Evolutionary conservation across 2,797 vertebrate species (phyloP).

Genomic region (Podargus strigoides): DNA sequence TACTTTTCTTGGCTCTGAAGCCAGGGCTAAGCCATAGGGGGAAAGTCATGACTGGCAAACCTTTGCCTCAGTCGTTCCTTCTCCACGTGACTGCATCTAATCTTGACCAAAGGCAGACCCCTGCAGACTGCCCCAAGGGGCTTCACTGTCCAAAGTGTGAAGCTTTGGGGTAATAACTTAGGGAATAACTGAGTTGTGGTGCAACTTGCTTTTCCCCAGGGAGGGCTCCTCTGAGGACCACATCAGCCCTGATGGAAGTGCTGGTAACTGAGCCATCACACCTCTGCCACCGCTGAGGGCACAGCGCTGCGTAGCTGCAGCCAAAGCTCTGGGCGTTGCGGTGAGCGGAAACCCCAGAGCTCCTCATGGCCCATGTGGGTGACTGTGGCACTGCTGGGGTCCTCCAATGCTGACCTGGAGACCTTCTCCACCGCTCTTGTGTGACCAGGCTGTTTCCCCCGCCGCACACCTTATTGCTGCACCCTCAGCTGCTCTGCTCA

Average conservation of each 20-base stretch:
- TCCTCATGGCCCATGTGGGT: too few species aligned
- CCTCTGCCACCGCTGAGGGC: neutral
- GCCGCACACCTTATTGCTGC: too few species aligned
- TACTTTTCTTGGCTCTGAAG: neutral
- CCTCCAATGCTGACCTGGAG: neutral
- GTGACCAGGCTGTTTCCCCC: neutral
- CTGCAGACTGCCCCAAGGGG: neutral
- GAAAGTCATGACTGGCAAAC: neutral
- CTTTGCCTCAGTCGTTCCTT: neutral
- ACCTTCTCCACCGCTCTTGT: neutral
- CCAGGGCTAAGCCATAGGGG: neutral
- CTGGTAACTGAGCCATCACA: neutral
- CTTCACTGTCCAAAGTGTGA: accelerated
- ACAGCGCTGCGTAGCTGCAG: neutral
- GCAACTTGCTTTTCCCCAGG: neutral
- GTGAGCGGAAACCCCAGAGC: neutral
- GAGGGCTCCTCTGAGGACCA: neutral
- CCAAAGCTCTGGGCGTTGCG: accelerated
- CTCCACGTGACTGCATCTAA: neutral
- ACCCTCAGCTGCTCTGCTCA: neutral
- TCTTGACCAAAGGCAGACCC: neutral
- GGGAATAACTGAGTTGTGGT: neutral
- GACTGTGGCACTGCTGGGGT: neutral
- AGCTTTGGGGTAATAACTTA: neutral
- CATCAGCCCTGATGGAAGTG: neutral